These are phyloP conservation scores for Brachionus manjavacas DNA, from an alignment of 1,140 invertebrate species.

Conservation along the genomic window DNA sequence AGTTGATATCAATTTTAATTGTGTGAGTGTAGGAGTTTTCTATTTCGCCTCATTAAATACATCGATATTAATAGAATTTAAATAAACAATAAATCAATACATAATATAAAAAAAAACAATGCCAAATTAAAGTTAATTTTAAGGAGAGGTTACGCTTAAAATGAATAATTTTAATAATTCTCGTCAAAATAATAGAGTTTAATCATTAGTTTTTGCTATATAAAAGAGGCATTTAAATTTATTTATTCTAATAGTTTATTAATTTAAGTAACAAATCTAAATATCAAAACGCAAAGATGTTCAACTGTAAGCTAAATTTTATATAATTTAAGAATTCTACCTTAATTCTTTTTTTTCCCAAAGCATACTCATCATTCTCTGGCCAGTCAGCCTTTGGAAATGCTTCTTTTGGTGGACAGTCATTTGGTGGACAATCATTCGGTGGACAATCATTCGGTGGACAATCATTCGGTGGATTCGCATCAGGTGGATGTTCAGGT, in stretches of 20 bases:
- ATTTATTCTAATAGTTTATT: not conserved
- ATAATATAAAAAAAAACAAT: not conserved
- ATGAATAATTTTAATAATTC: not conserved
- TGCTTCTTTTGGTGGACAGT: not conserved
- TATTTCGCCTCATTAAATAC: not conserved
- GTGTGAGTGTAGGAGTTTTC: not conserved
- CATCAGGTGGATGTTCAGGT: not conserved
- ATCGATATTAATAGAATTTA: not conserved
- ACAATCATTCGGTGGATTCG: not conserved
- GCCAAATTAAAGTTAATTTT: not conserved
- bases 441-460: not conserved
- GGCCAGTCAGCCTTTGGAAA: not conserved
- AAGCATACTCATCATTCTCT: not conserved
- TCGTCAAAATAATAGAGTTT: not conserved
- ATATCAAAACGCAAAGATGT: not conserved
- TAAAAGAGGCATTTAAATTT: not conserved
- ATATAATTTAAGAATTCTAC: not conserved
- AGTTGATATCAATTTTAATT: too few species aligned
- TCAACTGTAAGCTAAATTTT: not conserved
- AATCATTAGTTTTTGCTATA: not conserved
- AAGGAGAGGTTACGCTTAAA: not conserved
- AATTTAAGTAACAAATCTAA: not conserved
- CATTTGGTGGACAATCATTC: not conserved
- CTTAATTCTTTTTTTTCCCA: not conserved
- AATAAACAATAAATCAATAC: not conserved